Percentiles rank a stretch among this genome's conserved stretches.
Evolutionary conservation across 2,888 invertebrate genomes (phyloP).

Genomic region (Malachius bipustulatus): DNA sequence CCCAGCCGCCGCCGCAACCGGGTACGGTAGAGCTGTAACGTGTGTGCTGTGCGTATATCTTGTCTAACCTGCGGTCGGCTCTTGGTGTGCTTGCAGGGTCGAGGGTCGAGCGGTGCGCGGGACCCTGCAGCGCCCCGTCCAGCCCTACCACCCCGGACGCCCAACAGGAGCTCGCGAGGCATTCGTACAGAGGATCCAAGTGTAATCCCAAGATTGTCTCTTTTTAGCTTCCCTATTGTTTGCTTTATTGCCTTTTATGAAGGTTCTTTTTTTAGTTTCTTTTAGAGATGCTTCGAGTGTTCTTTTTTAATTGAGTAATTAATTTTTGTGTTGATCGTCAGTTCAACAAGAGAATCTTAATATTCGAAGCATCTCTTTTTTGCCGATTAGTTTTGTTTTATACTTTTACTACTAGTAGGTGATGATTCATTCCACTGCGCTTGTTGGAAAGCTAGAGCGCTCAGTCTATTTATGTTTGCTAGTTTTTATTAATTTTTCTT

Average conservation of each 20-base stretch:
- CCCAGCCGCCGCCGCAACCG: constrained; percentile 72
- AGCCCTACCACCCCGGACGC: constrained; percentile 56
- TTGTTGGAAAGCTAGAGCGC: too few relatives aligned
- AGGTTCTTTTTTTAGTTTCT: constrained; percentile 8
- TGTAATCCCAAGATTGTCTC: constrained; percentile 42
- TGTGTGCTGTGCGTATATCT: not conserved
- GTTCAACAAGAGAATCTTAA: too few relatives aligned
- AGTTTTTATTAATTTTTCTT: too few relatives aligned
- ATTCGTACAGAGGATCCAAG: constrained; percentile 72
- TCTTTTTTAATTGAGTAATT: not conserved
- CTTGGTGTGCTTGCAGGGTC: constrained; percentile 53
- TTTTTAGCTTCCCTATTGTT: constrained; percentile 6
- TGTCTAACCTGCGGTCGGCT: constrained; percentile 54
- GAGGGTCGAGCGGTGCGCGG: constrained; percentile 35
- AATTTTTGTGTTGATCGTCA: not conserved
- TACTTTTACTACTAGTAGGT: too few relatives aligned
- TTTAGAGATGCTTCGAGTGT: too few relatives aligned
- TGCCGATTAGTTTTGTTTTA: too few relatives aligned
- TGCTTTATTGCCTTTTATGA: constrained; percentile 7
- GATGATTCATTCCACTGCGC: too few relatives aligned
- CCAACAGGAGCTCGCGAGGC: constrained; percentile 54
- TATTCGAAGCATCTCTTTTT: too few relatives aligned
- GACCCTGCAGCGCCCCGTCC: constrained; percentile 49
- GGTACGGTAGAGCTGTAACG: constrained; percentile 12
- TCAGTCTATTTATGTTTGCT: too few relatives aligned